Evolutionary conservation across 1,140 invertebrate species (phyloP), one percentile per base, ranked within the genome.

Genomic region (Oppia nitens): DNA sequence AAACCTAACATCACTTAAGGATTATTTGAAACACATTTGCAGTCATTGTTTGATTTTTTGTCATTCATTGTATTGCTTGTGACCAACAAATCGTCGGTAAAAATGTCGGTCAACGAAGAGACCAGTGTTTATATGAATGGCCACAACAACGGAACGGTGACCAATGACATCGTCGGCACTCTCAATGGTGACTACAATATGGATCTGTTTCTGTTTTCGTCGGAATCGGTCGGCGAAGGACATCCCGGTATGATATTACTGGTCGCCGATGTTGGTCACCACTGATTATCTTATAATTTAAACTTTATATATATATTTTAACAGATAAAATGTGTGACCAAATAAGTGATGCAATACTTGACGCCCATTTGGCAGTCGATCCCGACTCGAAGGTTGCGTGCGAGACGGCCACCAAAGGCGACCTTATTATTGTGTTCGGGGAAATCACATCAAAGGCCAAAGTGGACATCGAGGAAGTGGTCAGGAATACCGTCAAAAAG

Each of bases 381-480:
- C 74, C 77, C 4, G 63, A 77, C 64, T 75, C 79, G 23, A 77
- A 76, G 65, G 78, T 79, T 21, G 78, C 79, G 3, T 80, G 78
- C 67, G 69, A 72, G 63, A 70, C 70, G 20, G 67, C 68, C 17
- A 67, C 71, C 24, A 72, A 71, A 60, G 72, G 69, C 32, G 69
- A 80, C 28, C 79, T 81, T 78, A 75, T 81, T 59, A 66, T 81
- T 64, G 69, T 80, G n/a, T 76, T 73, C 62, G 79, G 79, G 45
- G 79, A 81, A 67, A 78, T 81, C 60, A 77, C 77, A 26, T 77
- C 77, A 6, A 79, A 77, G 64, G 94, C 92, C 21, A 14, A 52
- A 21, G 87, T 98, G 57, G 92, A 98, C 70, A 98, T 97, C 72
- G 93, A 97, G 71, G 88, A 85, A 74, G 85, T 98, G 62, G 89